A percentile compares a stretch with the other conserved stretches of the same genome.
These are phyloP conservation scores for Apostichopus japonicus DNA, from an alignment of 35 echinoderm and acorn worm species.

Conservation along the genomic window DNA sequence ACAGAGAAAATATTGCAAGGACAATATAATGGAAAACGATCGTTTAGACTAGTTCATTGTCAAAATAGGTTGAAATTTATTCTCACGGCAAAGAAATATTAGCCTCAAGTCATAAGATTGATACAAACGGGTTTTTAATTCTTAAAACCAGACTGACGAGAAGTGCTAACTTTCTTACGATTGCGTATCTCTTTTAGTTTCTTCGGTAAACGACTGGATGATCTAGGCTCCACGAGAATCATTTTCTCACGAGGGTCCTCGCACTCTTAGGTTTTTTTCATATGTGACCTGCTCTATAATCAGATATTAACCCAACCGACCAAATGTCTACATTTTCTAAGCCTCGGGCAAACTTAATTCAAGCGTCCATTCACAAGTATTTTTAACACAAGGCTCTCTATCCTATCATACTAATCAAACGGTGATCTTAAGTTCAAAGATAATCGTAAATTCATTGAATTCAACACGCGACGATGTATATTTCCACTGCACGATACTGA, in stretches of 20 bases:
- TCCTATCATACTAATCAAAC: background rate
- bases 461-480: constrained; percentile 16
- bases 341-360: constrained; percentile 23
- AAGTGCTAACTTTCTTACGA: too few species aligned
- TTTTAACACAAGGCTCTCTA: constrained; percentile 17
- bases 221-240: background rate
- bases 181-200: too few species aligned
- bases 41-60: too few species aligned
- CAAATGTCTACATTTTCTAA: constrained; percentile 28
- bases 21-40: too few species aligned
- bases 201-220: too few species aligned
- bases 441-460: constrained; percentile 5
- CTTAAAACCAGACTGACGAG: too few species aligned
- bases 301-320: constrained; percentile 23
- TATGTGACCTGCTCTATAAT: background rate
- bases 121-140: too few species aligned
- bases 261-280: background rate
- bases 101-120: too few species aligned
- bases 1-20: too few species aligned
- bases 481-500: constrained; percentile 23
- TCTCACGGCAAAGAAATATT: too few species aligned
- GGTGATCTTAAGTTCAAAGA: background rate
- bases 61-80: too few species aligned
- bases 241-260: background rate
- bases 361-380: background rate